Evolutionary conservation across 1,140 invertebrate genomes (phyloP).

Genomic region (Atta cephalotes): DNA sequence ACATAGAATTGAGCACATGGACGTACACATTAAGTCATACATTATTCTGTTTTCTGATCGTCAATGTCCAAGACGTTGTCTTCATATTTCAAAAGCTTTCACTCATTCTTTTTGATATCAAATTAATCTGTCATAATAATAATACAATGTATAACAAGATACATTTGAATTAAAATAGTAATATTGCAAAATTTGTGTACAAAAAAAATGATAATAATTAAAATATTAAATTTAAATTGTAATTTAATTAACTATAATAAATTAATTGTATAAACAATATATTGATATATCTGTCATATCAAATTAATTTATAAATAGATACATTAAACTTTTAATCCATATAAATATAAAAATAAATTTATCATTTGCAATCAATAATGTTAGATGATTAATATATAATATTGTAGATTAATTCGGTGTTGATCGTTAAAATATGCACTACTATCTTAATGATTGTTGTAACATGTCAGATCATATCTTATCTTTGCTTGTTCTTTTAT

Average conservation of each 20-base stretch:
- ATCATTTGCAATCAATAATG: background rate
- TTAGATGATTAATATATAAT: background rate
- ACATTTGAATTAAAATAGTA: background rate
- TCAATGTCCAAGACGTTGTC: background rate
- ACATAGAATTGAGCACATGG: background rate
- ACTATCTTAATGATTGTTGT: constrained; percentile 56
- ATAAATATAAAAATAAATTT: background rate
- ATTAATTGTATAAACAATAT: background rate
- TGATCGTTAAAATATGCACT: constrained; percentile 30
- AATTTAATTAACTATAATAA: background rate
- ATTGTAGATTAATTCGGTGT: constrained; percentile 12
- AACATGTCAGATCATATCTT: constrained; percentile 48
- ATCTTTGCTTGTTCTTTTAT: constrained; percentile 50
- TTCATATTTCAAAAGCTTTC: constrained; percentile 21
- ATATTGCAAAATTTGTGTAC: background rate
- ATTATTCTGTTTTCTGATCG: constrained; percentile 6
- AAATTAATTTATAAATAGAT: background rate
- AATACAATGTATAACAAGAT: background rate
- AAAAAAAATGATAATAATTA: background rate
- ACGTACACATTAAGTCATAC: background rate
- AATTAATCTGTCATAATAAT: constrained; percentile 11
- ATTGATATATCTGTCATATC: background rate
- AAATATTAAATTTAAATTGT: background rate
- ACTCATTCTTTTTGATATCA: background rate
- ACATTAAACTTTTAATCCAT: background rate